Evolutionary conservation across 2,113 vertebrate species (phyloP).

Genomic region (Sphyrna mokarran): DNA sequence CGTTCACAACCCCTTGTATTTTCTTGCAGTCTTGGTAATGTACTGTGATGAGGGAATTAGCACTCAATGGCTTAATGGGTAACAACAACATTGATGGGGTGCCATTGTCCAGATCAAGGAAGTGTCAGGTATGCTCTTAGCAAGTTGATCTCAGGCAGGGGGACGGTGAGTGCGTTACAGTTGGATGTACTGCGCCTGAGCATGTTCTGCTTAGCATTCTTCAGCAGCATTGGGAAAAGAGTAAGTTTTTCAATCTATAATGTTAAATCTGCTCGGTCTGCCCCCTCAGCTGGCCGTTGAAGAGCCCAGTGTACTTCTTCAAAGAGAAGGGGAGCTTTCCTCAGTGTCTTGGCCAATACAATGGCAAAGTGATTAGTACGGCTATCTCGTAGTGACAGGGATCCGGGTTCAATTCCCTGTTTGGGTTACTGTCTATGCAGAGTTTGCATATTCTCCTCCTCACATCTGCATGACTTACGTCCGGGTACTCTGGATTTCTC

Average conservation of each 20-base stretch:
- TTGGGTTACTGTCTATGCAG: too few relatives aligned
- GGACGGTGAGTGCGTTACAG: neutral
- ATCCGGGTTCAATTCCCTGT: too few relatives aligned
- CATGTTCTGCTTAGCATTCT: neutral
- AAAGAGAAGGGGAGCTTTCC: neutral
- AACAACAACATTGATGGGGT: neutral
- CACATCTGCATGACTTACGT: too few relatives aligned
- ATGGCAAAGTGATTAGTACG: too few relatives aligned
- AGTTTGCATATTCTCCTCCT: too few relatives aligned
- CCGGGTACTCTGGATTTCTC: too few relatives aligned
- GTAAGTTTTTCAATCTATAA: neutral
- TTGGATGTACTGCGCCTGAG: neutral
- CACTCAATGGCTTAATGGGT: neutral
- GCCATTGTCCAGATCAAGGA: neutral
- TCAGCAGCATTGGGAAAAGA: neutral
- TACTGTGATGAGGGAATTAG: neutral
- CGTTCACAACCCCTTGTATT: too few relatives aligned
- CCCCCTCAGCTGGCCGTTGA: neutral
- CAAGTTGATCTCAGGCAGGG: neutral
- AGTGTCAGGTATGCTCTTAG: neutral
- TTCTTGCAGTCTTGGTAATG: too few relatives aligned
- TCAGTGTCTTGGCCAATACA: neutral
- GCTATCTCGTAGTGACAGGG: too few relatives aligned
- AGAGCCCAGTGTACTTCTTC: neutral
- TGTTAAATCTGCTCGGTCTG: neutral